These are phyloP conservation scores for Amblyornis subalaris DNA, from an alignment of 2,113 vertebrate genomes.

Conservation along the genomic window DNA sequence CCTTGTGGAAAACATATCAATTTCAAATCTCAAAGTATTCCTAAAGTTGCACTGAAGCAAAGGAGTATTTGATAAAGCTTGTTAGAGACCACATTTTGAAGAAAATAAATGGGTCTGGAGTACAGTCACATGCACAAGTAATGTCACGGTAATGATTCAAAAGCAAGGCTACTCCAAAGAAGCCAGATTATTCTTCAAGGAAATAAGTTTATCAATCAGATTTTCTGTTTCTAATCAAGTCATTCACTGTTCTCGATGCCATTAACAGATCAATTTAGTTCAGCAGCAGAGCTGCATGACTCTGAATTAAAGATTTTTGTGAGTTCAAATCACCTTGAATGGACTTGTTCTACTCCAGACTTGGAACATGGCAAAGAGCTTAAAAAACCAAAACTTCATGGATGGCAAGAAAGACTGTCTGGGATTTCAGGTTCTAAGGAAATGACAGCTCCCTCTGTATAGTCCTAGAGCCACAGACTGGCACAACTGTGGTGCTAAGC, in stretches of 20 bases:
- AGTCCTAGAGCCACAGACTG: background rate
- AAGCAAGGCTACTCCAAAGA: background rate
- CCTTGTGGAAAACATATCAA: background rate
- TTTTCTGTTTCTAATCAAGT: background rate
- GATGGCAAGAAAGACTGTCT: accelerated
- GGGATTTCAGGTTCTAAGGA: background rate
- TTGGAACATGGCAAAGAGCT: accelerated
- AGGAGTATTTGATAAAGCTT: background rate
- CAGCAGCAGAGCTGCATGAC: background rate
- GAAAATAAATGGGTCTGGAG: background rate
- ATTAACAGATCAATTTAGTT: background rate
- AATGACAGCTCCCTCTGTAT: background rate
- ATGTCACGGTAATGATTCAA: background rate
- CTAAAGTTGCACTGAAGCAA: background rate
- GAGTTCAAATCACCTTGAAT: background rate
- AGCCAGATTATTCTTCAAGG: background rate
- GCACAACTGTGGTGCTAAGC: background rate
- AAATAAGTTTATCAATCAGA: background rate
- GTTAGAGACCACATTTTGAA: background rate
- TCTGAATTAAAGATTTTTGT: background rate
- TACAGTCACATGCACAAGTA: accelerated
- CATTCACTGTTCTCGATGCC: background rate
- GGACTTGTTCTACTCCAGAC: background rate
- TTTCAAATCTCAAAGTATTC: background rate
- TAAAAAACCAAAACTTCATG: background rate